Evolutionary conservation across 92 coral and sea anemone genomes (phyloP).

Genomic region (Muricea muricata): DNA sequence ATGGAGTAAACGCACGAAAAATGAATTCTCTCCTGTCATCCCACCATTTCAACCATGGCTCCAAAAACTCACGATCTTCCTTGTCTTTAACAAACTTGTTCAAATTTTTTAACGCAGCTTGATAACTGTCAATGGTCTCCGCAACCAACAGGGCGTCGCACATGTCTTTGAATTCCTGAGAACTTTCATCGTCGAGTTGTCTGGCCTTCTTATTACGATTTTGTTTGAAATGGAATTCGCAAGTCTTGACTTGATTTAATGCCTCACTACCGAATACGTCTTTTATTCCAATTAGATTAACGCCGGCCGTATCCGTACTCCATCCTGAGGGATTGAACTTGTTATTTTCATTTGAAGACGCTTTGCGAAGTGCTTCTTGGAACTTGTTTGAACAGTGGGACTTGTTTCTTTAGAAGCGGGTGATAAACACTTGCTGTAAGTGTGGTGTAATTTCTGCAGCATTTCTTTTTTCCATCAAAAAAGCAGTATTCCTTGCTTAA

Average conservation of each 20-base stretch:
- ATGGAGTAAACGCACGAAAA: slow-evolving; percentile 49
- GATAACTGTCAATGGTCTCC: slow-evolving; percentile 24
- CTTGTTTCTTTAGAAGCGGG: slow-evolving; percentile 36
- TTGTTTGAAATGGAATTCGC: slow-evolving; percentile 47
- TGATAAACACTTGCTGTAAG: slow-evolving; percentile 60
- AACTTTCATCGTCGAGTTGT: neutral
- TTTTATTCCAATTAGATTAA: slow-evolving; percentile 22
- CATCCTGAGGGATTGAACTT: slow-evolving; percentile 47
- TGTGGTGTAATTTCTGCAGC: slow-evolving; percentile 60
- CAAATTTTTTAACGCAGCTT: neutral
- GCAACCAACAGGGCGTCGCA: slow-evolving; percentile 23
- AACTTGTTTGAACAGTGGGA: slow-evolving; percentile 41
- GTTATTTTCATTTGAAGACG: no score
- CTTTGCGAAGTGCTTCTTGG: slow-evolving; percentile 46
- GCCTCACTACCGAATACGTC: slow-evolving; percentile 38
- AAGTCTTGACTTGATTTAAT: neutral
- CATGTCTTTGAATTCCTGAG: slow-evolving; percentile 10
- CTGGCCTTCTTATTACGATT: neutral
- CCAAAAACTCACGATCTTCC: slow-evolving; percentile 5
- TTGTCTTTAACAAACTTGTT: neutral
- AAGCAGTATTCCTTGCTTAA: slow-evolving; percentile 66
- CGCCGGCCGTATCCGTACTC: slow-evolving; percentile 53
- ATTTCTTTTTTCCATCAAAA: slow-evolving; percentile 67
- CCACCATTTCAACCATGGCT: slow-evolving; percentile 51
- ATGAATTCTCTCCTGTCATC: slow-evolving; percentile 42